Conservation (phyloP, 1,140 invertebrate genomes). For the Aradophagus sp. region DNA sequence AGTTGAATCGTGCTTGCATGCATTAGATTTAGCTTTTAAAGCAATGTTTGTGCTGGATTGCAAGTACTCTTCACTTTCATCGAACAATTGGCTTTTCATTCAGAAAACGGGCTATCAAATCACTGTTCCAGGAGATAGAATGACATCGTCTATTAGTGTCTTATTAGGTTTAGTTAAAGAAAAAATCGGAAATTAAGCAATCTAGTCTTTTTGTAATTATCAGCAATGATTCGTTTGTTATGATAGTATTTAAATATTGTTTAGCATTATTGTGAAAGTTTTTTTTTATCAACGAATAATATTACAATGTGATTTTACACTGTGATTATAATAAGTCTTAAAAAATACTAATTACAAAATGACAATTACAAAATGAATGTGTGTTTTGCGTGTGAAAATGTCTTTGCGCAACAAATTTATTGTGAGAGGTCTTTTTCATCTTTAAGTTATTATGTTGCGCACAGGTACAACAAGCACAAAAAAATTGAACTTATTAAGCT, state of each 20-base stretch:
- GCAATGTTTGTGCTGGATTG: constrained; percentile 1
- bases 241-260: too few relatives aligned
- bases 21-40: constrained; percentile 5
- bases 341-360: too few relatives aligned
- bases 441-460: constrained; percentile 1
- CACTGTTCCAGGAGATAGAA: constrained; percentile 5
- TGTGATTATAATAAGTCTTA: too few relatives aligned
- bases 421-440: not conserved
- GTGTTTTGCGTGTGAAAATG: too few relatives aligned
- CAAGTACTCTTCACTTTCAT: constrained; percentile 4
- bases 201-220: too few relatives aligned
- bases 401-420: not conserved
- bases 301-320: too few relatives aligned
- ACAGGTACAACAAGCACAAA: constrained; percentile 2
- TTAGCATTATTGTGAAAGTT: too few relatives aligned
- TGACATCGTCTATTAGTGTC: constrained; percentile 1
- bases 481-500: too few relatives aligned
- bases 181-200: not conserved
- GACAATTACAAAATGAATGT: too few relatives aligned
- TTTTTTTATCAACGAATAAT: too few relatives aligned
- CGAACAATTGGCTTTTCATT: constrained; percentile 2
- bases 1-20: not conserved
- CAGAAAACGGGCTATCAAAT: constrained; percentile 2
- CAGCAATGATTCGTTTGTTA: too few relatives aligned
- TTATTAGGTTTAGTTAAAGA: constrained; percentile 5